Conservation (phyloP, 2,797 vertebrate species). For the Masticophis lateralis region DNA sequence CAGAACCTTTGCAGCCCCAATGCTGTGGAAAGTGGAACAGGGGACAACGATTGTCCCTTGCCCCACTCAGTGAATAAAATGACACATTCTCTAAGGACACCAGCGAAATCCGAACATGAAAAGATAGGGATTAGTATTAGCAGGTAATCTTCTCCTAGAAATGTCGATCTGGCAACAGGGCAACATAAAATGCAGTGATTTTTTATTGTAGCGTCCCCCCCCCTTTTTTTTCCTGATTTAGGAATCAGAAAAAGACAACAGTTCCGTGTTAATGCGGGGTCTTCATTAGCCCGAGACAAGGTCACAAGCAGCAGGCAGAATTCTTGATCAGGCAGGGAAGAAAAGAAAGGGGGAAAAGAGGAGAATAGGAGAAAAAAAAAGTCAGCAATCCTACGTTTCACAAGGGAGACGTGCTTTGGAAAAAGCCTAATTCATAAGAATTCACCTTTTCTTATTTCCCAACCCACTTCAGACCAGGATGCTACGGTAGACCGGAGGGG, state of each 20-base stretch:
- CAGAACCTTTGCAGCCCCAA: neutral
- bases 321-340: neutral
- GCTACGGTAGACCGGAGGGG: neutral
- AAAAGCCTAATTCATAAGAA: neutral
- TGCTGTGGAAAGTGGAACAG: neutral
- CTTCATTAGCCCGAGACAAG: neutral
- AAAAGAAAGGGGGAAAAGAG: neutral
- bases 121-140: neutral
- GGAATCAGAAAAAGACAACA: neutral
- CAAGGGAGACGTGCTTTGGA: neutral
- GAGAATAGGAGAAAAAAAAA: neutral
- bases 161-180: neutral
- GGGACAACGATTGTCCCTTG: neutral
- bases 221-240: neutral
- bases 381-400: neutral
- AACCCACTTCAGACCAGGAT: neutral
- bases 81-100: neutral
- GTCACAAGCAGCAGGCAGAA: neutral
- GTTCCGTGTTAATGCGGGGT: neutral
- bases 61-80: neutral
- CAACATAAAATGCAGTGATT: neutral
- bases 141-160: neutral
- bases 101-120: neutral
- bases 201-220: neutral
- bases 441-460: neutral